Conservation (phyloP, 1,140 invertebrate genomes). For the Eumaeus atala region DNA sequence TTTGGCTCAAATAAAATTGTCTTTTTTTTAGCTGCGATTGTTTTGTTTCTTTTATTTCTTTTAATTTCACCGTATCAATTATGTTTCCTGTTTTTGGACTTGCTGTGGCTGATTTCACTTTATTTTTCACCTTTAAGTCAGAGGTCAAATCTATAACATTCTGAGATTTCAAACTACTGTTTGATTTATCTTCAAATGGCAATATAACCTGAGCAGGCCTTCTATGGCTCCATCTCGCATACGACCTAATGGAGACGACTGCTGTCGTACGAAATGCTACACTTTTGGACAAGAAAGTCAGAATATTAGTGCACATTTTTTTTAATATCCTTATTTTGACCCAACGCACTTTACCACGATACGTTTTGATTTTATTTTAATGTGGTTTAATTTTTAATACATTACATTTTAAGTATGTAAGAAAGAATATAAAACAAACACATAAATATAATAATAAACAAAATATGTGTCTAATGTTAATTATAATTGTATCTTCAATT, state of each 20-base stretch:
- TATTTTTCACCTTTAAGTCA: slow-evolving; percentile 16
- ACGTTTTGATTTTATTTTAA: too few species aligned
- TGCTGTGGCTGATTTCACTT: slow-evolving; percentile 12
- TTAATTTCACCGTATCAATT: slow-evolving; percentile 28
- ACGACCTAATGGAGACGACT: slow-evolving; percentile 34
- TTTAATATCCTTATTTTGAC: too few species aligned
- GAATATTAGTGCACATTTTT: slow-evolving; percentile 9
- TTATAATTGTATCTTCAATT: too few species aligned
- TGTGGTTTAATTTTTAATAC: too few species aligned
- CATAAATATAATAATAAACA: too few species aligned
- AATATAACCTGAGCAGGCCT: slow-evolving; percentile 52
- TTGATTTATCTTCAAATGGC: slow-evolving; percentile 41
- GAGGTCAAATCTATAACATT: slow-evolving; percentile 51
- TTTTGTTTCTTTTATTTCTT: slow-evolving; percentile 44
- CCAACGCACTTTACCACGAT: too few species aligned
- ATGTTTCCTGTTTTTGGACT: slow-evolving; percentile 7
- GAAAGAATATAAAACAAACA: too few species aligned
- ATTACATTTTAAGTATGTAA: too few species aligned
- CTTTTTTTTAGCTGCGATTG: slow-evolving; percentile 43
- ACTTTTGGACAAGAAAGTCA: slow-evolving; percentile 31
- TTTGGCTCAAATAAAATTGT: slow-evolving; percentile 54
- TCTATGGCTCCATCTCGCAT: slow-evolving; percentile 55
- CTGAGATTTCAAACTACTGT: slow-evolving; percentile 49
- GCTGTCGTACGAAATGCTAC: slow-evolving; percentile 18
- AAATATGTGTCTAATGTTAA: too few species aligned